Percentiles rank a stretch among this genome's conserved stretches.
Evolutionary conservation across 2,797 vertebrate species (phyloP).

Genomic region (Sebastolobus alascanus): DNA sequence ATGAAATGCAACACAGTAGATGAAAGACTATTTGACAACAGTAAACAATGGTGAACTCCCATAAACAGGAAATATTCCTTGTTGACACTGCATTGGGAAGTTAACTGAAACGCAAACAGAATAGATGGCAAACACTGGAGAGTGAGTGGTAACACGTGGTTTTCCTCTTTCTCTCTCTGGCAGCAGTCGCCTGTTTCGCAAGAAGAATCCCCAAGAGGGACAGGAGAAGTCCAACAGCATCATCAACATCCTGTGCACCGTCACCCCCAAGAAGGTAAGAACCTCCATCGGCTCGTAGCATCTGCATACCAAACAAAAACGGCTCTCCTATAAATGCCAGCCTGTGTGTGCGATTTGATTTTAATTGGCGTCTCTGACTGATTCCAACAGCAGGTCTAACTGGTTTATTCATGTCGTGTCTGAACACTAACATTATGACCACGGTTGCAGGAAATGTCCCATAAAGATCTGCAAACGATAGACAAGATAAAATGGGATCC

Average conservation of each 20-base stretch:
- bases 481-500: constrained; percentile 91
- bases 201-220: constrained; percentile 87
- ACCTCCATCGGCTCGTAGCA: neutral
- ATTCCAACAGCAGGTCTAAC: constrained; percentile 10
- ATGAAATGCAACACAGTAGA: constrained; percentile 30
- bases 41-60: constrained; percentile 17
- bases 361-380: neutral
- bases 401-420: constrained; percentile 11
- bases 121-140: constrained; percentile 40
- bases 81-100: constrained; percentile 33
- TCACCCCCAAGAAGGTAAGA: constrained; percentile 86
- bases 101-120: constrained; percentile 21
- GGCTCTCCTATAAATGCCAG: neutral
- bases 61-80: constrained; percentile 41
- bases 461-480: constrained; percentile 85
- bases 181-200: constrained; percentile 88
- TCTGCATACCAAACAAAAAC: constrained; percentile 7
- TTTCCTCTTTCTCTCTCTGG: constrained; percentile 43
- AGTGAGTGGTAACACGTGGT: constrained; percentile 37
- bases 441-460: constrained; percentile 84
- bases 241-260: constrained; percentile 88
- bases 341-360: neutral
- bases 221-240: constrained; percentile 91
- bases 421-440: constrained; percentile 29
- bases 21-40: constrained; percentile 13